Percentiles rank a stretch among this genome's conserved stretches.
Conservation (phyloP, 2,797 vertebrate species). For the Ctenopoma kingsleyae region DNA sequence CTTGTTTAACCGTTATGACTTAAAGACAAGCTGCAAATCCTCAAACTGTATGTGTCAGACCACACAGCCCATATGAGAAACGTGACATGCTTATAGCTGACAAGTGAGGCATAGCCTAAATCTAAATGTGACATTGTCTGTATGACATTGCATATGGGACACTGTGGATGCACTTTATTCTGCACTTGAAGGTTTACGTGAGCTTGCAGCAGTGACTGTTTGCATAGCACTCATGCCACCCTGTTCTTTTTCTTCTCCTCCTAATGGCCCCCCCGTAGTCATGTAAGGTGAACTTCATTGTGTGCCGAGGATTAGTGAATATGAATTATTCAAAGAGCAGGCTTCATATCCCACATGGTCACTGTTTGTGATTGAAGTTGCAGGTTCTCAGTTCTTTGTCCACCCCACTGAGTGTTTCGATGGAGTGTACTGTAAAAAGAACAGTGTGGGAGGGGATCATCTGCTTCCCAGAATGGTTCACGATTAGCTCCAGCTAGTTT, state of each 20-base stretch:
- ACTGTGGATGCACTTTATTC: slow-evolving; percentile 49
- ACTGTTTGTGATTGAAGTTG: slow-evolving; percentile 65
- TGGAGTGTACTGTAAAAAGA: slow-evolving; percentile 49
- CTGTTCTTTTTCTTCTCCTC: slow-evolving; percentile 37
- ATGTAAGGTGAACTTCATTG: slow-evolving; percentile 49
- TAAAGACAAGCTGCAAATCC: too few species aligned
- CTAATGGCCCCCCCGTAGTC: slow-evolving; percentile 32
- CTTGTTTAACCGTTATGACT: too few species aligned
- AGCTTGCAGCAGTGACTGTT: slow-evolving; percentile 27
- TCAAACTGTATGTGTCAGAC: slow-evolving; percentile 15
- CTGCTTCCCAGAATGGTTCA: slow-evolving; percentile 44
- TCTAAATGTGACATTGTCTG: slow-evolving; percentile 49
- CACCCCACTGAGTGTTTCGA: slow-evolving; percentile 49
- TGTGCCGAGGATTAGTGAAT: slow-evolving; percentile 58
- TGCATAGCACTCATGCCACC: slow-evolving; percentile 19
- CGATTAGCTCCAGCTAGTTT: slow-evolving; percentile 59
- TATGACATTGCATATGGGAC: slow-evolving; percentile 49
- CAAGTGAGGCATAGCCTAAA: slow-evolving; percentile 50
- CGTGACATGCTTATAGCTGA: slow-evolving; percentile 48
- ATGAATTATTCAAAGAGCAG: slow-evolving; percentile 71
- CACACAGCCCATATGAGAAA: slow-evolving; percentile 25
- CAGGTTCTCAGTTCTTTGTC: slow-evolving; percentile 57
- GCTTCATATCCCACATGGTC: slow-evolving; percentile 65
- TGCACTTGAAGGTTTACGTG: slow-evolving; percentile 52
- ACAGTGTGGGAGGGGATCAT: slow-evolving; percentile 63